Evolutionary conservation across 2,113 vertebrate species (phyloP).

Genomic region (Tetrao urogallus): DNA sequence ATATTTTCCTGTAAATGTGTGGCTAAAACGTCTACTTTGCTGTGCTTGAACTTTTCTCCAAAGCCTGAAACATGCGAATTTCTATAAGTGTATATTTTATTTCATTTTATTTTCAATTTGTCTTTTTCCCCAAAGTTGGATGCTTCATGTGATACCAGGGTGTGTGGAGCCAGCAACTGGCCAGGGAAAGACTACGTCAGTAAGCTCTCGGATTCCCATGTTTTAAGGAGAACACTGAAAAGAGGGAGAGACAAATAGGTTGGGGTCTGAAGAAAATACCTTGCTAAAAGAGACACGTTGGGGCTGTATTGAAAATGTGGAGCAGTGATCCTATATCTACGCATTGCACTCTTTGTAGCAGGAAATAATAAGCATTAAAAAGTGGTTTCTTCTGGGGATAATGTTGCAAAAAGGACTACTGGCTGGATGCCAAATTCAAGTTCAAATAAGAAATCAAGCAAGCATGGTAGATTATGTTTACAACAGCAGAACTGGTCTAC

Average conservation of each 20-base stretch:
- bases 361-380: not conserved
- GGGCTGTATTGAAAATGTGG: not conserved
- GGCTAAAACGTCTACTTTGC: not conserved
- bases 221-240: not conserved
- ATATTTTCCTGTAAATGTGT: not conserved
- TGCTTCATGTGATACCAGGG: not conserved
- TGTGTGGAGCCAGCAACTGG: not conserved
- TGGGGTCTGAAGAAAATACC: not conserved
- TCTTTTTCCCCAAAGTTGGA: not conserved
- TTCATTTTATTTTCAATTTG: no score
- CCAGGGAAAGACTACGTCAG: no score
- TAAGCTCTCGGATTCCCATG: not conserved
- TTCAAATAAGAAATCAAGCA: not conserved
- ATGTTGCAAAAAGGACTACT: not conserved
- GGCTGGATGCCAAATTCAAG: not conserved
- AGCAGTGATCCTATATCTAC: not conserved
- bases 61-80: not conserved
- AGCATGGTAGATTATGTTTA: not conserved
- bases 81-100: not conserved
- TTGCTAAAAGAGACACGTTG: no score
- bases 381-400: not conserved
- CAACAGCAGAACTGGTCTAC: not conserved
- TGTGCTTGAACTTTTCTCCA: not conserved
- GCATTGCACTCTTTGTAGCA: not conserved
- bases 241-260: not conserved